Conservation (phyloP, 2,888 invertebrate genomes). For the Rapana venosa region DNA sequence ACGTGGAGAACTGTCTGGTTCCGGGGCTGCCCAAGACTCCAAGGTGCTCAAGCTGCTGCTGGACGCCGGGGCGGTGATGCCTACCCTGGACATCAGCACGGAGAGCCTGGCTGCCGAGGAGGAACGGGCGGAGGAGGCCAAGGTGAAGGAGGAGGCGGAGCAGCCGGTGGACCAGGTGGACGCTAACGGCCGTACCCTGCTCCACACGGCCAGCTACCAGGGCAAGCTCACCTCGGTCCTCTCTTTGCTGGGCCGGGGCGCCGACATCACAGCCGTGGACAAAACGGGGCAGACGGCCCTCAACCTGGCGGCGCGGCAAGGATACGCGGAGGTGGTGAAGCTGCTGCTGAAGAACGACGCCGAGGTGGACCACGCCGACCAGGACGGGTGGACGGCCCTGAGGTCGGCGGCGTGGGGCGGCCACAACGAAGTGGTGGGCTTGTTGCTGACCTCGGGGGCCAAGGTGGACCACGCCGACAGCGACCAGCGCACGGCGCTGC, state of each 20-base stretch:
- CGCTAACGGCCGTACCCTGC: slow-evolving; percentile 84
- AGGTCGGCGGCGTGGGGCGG: slow-evolving; percentile 97
- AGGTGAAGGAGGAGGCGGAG: slow-evolving; percentile 55
- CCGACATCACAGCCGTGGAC: slow-evolving; percentile 84
- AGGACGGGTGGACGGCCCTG: slow-evolving; percentile 79
- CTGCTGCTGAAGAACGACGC: slow-evolving; percentile 76
- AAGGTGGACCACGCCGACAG: slow-evolving; percentile 79
- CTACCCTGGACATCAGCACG: slow-evolving; percentile 91
- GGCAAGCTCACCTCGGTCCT: slow-evolving; percentile 95
- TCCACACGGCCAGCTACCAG: slow-evolving; percentile 89
- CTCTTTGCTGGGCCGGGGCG: slow-evolving; percentile 86
- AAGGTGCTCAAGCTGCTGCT: slow-evolving; percentile 84
- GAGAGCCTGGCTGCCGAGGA: slow-evolving; percentile 57
- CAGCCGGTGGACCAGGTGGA: slow-evolving; percentile 80
- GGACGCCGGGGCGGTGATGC: slow-evolving; percentile 94
- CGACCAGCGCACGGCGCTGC: slow-evolving; percentile 88
- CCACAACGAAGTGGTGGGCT: slow-evolving; percentile 82
- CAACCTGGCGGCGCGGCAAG: slow-evolving; percentile 83
- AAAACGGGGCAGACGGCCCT: slow-evolving; percentile 90
- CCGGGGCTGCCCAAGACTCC: slow-evolving; percentile 73
- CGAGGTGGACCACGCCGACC: slow-evolving; percentile 78
- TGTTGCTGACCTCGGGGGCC: slow-evolving; percentile 84
- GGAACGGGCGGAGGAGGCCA: slow-evolving; percentile 58
- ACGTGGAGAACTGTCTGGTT: slow-evolving; percentile 71
- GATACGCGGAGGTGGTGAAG: slow-evolving; percentile 78